Evolutionary conservation across 2,797 vertebrate genomes (phyloP).

Genomic region (Thalassophryne amazonica): DNA sequence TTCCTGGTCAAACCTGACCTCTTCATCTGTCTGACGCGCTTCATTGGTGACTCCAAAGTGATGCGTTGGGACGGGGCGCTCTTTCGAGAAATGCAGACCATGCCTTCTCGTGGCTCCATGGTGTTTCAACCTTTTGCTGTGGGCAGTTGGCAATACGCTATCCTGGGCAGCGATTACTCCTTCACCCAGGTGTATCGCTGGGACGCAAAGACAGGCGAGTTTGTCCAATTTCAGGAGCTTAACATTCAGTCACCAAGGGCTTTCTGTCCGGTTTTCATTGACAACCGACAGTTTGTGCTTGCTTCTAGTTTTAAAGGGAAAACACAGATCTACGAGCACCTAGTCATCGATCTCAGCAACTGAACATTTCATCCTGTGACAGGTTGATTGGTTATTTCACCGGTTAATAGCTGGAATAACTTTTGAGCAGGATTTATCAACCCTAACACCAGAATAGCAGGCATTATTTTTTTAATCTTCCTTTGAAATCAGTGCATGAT

Average conservation of each 20-base stretch:
- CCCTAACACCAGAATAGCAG: constrained; percentile 60
- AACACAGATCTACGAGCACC: constrained; percentile 96
- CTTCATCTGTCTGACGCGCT: constrained; percentile 94
- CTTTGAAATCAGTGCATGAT: constrained; percentile 27
- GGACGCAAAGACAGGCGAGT: constrained; percentile 89
- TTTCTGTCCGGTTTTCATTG: constrained; percentile 92
- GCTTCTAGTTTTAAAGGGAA: constrained; percentile 98
- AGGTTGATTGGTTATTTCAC: constrained; percentile 19
- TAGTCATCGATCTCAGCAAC: constrained; percentile 92
- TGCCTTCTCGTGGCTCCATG: constrained; percentile 97
- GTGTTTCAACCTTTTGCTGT: constrained; percentile 94
- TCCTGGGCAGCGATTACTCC: constrained; percentile 97
- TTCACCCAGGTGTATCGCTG: constrained; percentile 98
- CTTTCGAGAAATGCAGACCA: constrained; percentile 91
- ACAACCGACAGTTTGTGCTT: constrained; percentile 93
- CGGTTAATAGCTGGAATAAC: constrained; percentile 25
- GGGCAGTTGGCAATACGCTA: constrained; percentile 91
- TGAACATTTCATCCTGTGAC: constrained; percentile 37
- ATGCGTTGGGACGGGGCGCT: constrained; percentile 95
- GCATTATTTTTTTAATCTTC: constrained; percentile 16
- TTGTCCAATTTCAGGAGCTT: constrained; percentile 95
- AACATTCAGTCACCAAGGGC: constrained; percentile 96
- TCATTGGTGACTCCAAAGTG: constrained; percentile 98
- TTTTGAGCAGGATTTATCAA: constrained; percentile 15
- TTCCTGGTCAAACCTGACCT: constrained; percentile 90